Evolutionary conservation across 2,113 vertebrate genomes (phyloP), one percentile per base, ranked within the genome.

Genomic region (Eidolon helvum): DNA sequence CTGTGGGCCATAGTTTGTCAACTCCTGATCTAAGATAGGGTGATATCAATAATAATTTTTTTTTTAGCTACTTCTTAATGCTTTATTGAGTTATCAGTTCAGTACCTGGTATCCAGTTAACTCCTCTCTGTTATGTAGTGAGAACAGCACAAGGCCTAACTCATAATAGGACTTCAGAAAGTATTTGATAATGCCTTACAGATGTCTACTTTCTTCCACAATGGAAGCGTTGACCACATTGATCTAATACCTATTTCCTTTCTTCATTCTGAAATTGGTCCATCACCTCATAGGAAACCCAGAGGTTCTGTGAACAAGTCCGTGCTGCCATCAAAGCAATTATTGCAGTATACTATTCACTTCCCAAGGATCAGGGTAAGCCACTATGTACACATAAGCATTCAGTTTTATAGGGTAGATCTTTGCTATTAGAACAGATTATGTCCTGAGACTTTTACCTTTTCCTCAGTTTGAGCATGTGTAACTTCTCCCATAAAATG

Each of bases 331-430:
- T 99, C 65, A 97, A 99, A 86, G 98, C 98, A 69, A 95, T 99
- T 94, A 98, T 98, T 50, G 98, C 99, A 0, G 98, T 99, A 4
- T 99, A 99, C 91, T 99, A 99, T 98, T 99, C 99, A 98, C 98
- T 99, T 8, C 99, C 99, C 1, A 99, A 99, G 98, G 98, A 99
- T 86, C 99, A 99, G 98, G 99, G 99, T 99, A 98, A 98, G 99
- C 43, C 11, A 48, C 9, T 59, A 1, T 86, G 28, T 45, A 26
- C 10, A 45, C 21, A 28, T n/a, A 59, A 68, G 15, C 9, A 0
- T 93, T 97, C 12, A 5, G 19, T 86, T 86, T 90, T 77, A 53
- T 59, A 53, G 43, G 10, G 1, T 86, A 92, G 8, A 66, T 57
- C 35, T 97, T 94, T 87, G 66, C 30, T 91, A 65, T 43, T 53